A percentile compares a stretch with the other conserved stretches of the same genome.
These are phyloP conservation scores for Eubasilissa splendida DNA, from an alignment of 2,888 invertebrate species.

Conservation along the genomic window DNA sequence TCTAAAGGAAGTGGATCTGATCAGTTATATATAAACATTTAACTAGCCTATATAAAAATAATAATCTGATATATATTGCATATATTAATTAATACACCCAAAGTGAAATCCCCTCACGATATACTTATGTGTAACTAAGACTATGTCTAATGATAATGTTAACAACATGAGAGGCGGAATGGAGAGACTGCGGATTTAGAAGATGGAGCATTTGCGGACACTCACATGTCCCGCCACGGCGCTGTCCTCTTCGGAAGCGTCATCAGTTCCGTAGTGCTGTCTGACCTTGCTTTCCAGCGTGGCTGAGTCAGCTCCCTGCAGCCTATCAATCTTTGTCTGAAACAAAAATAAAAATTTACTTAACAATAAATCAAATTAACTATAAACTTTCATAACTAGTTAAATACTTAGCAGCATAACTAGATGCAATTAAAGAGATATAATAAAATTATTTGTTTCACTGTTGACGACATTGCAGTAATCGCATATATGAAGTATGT, in stretches of 20 bases:
- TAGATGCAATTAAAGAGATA: too few species aligned
- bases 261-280: slow-evolving; percentile 83
- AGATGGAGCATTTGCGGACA: slow-evolving; percentile 20
- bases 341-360: slow-evolving; percentile 38
- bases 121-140: neutral
- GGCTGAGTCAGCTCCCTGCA: slow-evolving; percentile 90
- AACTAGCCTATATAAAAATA: neutral
- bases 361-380: too few species aligned
- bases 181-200: slow-evolving; percentile 19
- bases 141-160: slow-evolving; percentile 3
- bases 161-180: slow-evolving; percentile 5
- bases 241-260: slow-evolving; percentile 76
- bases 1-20: neutral
- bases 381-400: too few species aligned
- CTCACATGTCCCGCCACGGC: slow-evolving; percentile 88
- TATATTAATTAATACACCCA: neutral
- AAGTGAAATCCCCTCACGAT: neutral
- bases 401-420: too few species aligned
- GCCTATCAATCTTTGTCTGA: slow-evolving; percentile 85
- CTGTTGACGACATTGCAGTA: too few species aligned
- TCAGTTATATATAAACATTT: neutral
- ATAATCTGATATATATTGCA: neutral
- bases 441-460: too few species aligned
- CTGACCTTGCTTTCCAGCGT: slow-evolving; percentile 91
- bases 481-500: too few species aligned